Base-by-base conservation (phyloP, 2,113 vertebrate genomes). In the Laticauda laticaudata region DNA sequence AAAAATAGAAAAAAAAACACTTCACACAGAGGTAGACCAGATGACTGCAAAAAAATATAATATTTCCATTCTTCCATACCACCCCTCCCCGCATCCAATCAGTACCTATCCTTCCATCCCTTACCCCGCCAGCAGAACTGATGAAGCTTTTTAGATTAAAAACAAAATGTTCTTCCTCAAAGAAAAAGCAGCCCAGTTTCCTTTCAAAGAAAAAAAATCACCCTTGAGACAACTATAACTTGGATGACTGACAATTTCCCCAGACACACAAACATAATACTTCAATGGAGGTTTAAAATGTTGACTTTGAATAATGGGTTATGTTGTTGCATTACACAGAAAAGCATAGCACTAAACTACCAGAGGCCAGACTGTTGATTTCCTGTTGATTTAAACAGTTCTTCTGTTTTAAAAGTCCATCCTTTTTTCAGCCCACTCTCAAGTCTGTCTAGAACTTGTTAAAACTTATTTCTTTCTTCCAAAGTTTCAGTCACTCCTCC, bases 71-170 rank as follows among this genome's bases (percentile, higher is more conserved):
- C 24, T 26, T 26, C 23, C 59, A 21, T 18, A 29, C 26, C 23
- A 94, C 90, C 56, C 95, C 95, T 51, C 94, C 21, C 59, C 26
- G 5, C 2, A 91, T 69, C 29, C 64, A 34, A 34, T 69, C 29
- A 15, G 64, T 18, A 69, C 64, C 64, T 69, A n/a, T 15, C 61
- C 12, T n/a, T 69, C 61, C 29, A n/a, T n/a, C 29, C 64, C 15
- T 48, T 15, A 5, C 61, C 26, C 12, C 29, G 0, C 29, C n/a
- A 15, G 15, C 64, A 69, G 29, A 34, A 69, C 64, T 64, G 61
- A 64, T 64, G 61, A 64, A 64, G 26, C 59, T 64, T 64, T 11
- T 64, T 64, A 26, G 61, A 64, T 64, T 64, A 29, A 26, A 64
- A 29, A 10, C 26, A 64, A 64, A 64, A 4, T 4, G 11, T 64